These are phyloP conservation scores for Parelbella ahira DNA, from an alignment of 2,888 invertebrate species.

Conservation along the genomic window DNA sequence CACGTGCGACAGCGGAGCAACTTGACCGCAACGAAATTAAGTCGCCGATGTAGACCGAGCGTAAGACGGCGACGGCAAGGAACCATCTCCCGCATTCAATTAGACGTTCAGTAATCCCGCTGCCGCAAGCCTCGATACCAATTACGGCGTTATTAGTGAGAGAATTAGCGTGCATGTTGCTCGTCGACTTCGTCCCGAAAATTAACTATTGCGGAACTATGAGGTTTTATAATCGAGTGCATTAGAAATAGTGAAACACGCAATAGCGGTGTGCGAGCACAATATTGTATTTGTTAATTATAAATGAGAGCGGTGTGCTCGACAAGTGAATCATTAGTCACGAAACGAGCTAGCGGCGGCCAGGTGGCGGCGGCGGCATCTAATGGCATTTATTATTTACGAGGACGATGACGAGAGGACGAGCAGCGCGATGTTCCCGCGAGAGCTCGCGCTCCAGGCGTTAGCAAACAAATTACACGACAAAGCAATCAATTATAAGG, in stretches of 20 bases:
- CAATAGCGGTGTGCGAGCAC: too few species aligned
- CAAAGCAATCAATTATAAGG: slow-evolving; percentile 80
- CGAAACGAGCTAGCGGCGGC: slow-evolving; percentile 31
- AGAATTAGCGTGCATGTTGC: slow-evolving; percentile 50
- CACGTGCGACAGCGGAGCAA: slow-evolving; percentile 67
- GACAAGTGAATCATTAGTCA: slow-evolving; percentile 40
- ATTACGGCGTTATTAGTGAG: slow-evolving; percentile 78
- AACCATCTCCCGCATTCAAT: slow-evolving; percentile 78
- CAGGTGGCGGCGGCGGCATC: slow-evolving; percentile 23
- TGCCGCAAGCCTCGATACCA: slow-evolving; percentile 79
- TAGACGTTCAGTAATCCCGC: slow-evolving; percentile 79
- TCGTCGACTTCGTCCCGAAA: too few species aligned
- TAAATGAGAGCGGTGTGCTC: neutral
- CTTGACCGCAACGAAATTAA: slow-evolving; percentile 73
- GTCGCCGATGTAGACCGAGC: slow-evolving; percentile 35
- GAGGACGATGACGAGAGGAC: slow-evolving; percentile 62
- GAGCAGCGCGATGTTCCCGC: slow-evolving; percentile 57
- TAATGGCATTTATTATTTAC: slow-evolving; percentile 71
- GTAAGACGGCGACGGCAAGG: slow-evolving; percentile 47
- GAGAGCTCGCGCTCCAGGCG: slow-evolving; percentile 56
- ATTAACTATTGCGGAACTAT: too few species aligned
- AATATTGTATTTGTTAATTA: too few species aligned
- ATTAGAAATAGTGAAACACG: too few species aligned
- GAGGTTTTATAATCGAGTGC: too few species aligned
- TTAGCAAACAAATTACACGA: slow-evolving; percentile 78